A percentile compares a stretch with the other conserved stretches of the same genome.
Evolutionary conservation across 1,140 invertebrate genomes (phyloP).

Genomic region (Protaetia brevitarsis): DNA sequence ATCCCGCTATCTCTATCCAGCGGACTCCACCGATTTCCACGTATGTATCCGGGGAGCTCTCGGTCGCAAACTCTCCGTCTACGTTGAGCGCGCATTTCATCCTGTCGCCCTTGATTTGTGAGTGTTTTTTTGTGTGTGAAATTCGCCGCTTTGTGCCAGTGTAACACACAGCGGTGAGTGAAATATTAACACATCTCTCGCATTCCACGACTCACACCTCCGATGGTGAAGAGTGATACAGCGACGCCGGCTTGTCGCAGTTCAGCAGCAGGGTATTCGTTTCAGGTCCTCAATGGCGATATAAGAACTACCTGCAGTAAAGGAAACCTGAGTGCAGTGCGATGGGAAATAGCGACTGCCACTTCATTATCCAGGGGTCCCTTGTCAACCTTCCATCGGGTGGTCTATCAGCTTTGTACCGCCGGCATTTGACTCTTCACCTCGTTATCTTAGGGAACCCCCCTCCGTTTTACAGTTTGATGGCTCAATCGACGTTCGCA

Average conservation of each 20-base stretch:
- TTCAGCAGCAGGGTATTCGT: constrained; percentile 25
- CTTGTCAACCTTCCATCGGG: constrained; percentile 36
- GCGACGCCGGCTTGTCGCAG: constrained; percentile 36
- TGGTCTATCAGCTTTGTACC: constrained; percentile 32
- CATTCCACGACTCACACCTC: constrained; percentile 38
- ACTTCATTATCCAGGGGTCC: constrained; percentile 36
- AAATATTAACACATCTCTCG: constrained; percentile 39
- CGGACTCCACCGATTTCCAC: constrained; percentile 1
- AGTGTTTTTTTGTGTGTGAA: constrained; percentile 28
- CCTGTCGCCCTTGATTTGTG: constrained; percentile 34
- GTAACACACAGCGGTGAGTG: constrained; percentile 31
- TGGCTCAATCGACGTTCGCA: constrained; percentile 38
- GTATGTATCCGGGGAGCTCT: constrained; percentile 3
- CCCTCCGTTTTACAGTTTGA: constrained; percentile 28
- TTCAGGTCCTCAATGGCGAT: constrained; percentile 27
- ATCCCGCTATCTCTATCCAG: not conserved
- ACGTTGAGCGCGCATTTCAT: constrained; percentile 21
- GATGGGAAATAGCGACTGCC: constrained; percentile 30
- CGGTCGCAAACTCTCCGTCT: constrained; percentile 6
- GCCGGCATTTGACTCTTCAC: constrained; percentile 30
- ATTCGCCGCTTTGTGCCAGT: constrained; percentile 28
- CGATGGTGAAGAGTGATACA: constrained; percentile 39
- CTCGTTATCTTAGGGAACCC: constrained; percentile 33
- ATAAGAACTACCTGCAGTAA: constrained; percentile 34
- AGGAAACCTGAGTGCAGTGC: constrained; percentile 28